Conservation (phyloP, 1,140 invertebrate genomes). For the Macrobrachium nipponense region DNA sequence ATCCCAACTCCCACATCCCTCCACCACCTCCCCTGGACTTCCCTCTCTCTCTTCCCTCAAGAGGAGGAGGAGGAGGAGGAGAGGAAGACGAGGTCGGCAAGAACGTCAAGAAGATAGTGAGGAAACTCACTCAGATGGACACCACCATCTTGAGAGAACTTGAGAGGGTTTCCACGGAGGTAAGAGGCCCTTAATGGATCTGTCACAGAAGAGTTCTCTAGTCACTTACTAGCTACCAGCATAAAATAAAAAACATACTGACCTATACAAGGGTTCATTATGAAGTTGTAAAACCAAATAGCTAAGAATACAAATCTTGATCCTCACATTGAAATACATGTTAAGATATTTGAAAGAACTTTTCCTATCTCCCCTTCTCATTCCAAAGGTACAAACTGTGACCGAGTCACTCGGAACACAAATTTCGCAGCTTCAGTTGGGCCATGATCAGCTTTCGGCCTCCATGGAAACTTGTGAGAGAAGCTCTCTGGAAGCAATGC, state of each 20-base stretch:
- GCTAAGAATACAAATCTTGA: too few species aligned
- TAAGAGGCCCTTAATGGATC: neutral
- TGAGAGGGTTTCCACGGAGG: slow-evolving; percentile 46
- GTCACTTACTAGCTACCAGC: too few species aligned
- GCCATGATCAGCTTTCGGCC: too few species aligned
- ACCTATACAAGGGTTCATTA: too few species aligned
- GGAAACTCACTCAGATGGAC: slow-evolving; percentile 57
- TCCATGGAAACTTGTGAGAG: too few species aligned
- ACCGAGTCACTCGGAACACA: neutral
- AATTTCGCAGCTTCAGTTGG: neutral
- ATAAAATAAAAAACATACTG: neutral
- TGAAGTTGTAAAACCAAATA: too few species aligned
- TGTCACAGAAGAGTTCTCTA: neutral
- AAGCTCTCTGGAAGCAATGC: too few species aligned
- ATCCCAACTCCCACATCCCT: neutral
- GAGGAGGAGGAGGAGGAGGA: neutral
- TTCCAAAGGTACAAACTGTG: too few species aligned
- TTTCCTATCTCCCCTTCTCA: too few species aligned
- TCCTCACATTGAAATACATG: too few species aligned
- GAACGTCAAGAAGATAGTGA: slow-evolving; percentile 54
- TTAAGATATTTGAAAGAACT: too few species aligned
- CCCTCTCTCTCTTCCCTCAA: neutral
- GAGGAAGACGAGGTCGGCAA: slow-evolving; percentile 6
- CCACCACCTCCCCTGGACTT: slow-evolving; percentile 17
- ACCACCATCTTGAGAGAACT: slow-evolving; percentile 23